Percentiles rank a stretch among this genome's conserved stretches.
phyloP scores from a whole-genome alignment of 2,113 vertebrate species.

The Lycocorax pyrrhopterus region DNA sequence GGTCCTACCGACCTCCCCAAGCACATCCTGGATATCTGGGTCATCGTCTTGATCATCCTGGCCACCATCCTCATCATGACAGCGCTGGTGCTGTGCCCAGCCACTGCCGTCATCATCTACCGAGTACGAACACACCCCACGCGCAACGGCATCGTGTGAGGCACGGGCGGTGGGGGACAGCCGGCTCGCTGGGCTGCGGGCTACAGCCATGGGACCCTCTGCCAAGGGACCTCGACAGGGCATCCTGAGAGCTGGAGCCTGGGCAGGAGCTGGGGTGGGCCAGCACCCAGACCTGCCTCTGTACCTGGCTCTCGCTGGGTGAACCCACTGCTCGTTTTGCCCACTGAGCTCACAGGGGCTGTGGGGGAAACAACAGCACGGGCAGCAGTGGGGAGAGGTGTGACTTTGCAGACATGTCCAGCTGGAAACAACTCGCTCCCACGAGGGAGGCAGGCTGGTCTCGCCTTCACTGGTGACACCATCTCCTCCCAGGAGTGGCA shows the following conservation, averaged over 20 bases:
- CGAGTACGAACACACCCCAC: conserved; percentile 74
- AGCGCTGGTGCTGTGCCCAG: conserved; percentile 74
- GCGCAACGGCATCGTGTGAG: conserved; percentile 64
- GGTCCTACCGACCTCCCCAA: conserved; percentile 51
- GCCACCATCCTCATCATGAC: conserved; percentile 81
- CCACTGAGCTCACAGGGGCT: rapidly evolving
- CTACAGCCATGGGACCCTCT: background rate
- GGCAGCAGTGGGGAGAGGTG: background rate
- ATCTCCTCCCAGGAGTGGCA: background rate
- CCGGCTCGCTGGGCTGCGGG: background rate
- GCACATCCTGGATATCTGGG: conserved; percentile 81
- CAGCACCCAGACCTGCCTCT: background rate
- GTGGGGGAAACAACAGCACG: background rate
- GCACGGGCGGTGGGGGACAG: rapidly evolving
- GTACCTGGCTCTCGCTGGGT: rapidly evolving
- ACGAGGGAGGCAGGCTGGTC: background rate
- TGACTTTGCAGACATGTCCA: background rate
- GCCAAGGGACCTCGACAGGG: rapidly evolving
- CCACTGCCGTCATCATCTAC: conserved; percentile 74
- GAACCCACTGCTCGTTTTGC: background rate
- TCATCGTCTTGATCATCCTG: conserved; percentile 79
- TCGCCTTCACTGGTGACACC: rapidly evolving
- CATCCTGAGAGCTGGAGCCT: background rate
- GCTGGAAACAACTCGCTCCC: background rate
- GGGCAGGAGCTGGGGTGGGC: background rate